Conservation (phyloP, 2,888 invertebrate genomes). For the Dolichomitus sp. region DNA sequence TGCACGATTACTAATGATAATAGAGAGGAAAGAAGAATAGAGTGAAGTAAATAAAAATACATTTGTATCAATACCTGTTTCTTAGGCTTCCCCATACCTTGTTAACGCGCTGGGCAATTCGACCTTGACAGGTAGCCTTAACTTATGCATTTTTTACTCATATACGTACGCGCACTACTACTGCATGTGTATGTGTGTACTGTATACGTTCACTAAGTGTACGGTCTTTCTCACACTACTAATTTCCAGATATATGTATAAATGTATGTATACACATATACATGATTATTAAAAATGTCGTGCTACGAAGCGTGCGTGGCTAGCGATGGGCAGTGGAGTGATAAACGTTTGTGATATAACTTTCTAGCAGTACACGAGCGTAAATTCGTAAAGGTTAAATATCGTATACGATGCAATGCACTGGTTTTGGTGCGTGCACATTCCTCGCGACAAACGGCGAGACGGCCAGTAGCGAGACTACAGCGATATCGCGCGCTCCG, state of each 20-base stretch:
- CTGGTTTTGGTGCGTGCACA: conserved; percentile 9
- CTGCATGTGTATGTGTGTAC: conserved; percentile 10
- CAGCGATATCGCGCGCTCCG: conserved; percentile 3
- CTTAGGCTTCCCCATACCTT: conserved; percentile 82
- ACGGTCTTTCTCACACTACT: background rate
- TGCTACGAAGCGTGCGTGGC: conserved; percentile 35
- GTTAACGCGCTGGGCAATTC: conserved; percentile 83
- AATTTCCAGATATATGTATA: background rate
- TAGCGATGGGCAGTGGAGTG: background rate
- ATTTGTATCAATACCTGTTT: conserved; percentile 73
- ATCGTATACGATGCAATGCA: conserved; percentile 23
- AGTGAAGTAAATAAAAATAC: conserved; percentile 30
- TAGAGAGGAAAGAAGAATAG: background rate
- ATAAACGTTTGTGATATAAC: background rate
- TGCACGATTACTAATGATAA: background rate
- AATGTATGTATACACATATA: conserved; percentile 8
- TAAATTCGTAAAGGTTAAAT: background rate
- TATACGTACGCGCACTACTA: conserved; percentile 70
- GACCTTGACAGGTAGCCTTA: conserved; percentile 84
- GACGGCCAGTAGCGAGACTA: background rate
- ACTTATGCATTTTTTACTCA: conserved; percentile 82
- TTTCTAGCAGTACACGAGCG: background rate
- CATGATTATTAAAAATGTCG: background rate
- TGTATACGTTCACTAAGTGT: conserved; percentile 35
- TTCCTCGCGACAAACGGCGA: conserved; percentile 12